Base-by-base conservation (phyloP, 2,797 vertebrate species). In the Spondyliosoma cantharus region DNA sequence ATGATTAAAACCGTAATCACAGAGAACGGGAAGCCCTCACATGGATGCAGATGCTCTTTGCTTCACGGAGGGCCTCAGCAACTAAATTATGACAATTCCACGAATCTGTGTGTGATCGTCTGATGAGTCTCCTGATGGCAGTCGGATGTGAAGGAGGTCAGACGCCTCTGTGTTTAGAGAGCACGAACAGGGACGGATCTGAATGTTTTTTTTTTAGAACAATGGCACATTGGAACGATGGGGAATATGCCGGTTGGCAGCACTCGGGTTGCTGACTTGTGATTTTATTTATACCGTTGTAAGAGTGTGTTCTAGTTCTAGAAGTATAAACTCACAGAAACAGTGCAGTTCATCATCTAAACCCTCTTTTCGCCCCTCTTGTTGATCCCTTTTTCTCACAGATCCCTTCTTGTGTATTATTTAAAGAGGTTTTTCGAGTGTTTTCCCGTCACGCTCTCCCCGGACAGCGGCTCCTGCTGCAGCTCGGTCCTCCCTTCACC, bases 401-500 rank as follows among this genome's bases (percentile, higher is more conserved):
- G 37, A 57, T 52, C 25, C 25, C 13, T 4, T 25, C 32, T 71
- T 29, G 76, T 87, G 15, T 29, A 78, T 85, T 88, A 85, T 87
- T 68, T 43, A 92, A 45, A 0, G 6, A 7, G 20, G 43, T 7
- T 81, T 81, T 82, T 61, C 7, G 1, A 17, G 58, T 69, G 81
- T 81, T 66, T 76, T 79, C 56, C 58, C 74, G 57, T 66, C 60
- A n/a, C 66, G 9, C 52, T 25, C 71, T 82, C 79, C 75, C 77
- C 71, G 19, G 56, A 71, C 73, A 56, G 69, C 65, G 29, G 57
- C 3, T 79, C 68, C 58, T 54, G 66, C 58, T 53, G 74, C 67
- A 48, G 53, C 71, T 87, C 81, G n/a, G 49, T 76, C 78, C 78
- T 72, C n/a, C 72, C 65, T 52, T 83, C 68, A 65, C 91, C 89